Conservation (phyloP, 2,113 vertebrate genomes). For the Tympanuchus pallidicinctus region DNA sequence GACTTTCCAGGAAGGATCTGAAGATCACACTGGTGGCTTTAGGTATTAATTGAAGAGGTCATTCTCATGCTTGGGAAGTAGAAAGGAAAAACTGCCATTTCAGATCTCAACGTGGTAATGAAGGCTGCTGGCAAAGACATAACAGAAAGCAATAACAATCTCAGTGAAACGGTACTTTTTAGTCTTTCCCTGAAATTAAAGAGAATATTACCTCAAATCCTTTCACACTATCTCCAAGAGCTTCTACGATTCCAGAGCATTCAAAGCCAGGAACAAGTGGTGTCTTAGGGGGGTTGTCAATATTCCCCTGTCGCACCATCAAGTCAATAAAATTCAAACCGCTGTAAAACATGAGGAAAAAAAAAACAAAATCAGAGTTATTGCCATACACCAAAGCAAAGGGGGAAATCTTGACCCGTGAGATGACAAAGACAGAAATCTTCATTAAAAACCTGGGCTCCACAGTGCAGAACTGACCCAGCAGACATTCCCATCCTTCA, state of each 20-base stretch:
- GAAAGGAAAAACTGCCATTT: neutral
- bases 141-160: neutral
- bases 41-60: neutral
- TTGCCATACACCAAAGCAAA: neutral
- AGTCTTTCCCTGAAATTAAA: neutral
- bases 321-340: slow-evolving; percentile 97
- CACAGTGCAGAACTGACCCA: neutral
- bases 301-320: slow-evolving; percentile 97
- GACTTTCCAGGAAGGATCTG: neutral
- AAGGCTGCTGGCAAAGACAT: neutral
- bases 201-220: slow-evolving; percentile 89
- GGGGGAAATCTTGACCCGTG: neutral
- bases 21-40: neutral
- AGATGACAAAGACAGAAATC: neutral
- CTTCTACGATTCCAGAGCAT: slow-evolving; percentile 95
- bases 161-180: neutral
- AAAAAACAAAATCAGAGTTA: neutral
- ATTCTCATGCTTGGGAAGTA: neutral
- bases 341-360: slow-evolving; percentile 75
- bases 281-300: slow-evolving; percentile 95
- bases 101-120: neutral
- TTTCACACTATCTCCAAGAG: slow-evolving; percentile 88
- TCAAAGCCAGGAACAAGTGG: slow-evolving; percentile 96
- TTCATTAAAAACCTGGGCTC: neutral
- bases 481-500: neutral